Conservation (phyloP, 2,888 invertebrate genomes). For the Synergus gifuensis region DNA sequence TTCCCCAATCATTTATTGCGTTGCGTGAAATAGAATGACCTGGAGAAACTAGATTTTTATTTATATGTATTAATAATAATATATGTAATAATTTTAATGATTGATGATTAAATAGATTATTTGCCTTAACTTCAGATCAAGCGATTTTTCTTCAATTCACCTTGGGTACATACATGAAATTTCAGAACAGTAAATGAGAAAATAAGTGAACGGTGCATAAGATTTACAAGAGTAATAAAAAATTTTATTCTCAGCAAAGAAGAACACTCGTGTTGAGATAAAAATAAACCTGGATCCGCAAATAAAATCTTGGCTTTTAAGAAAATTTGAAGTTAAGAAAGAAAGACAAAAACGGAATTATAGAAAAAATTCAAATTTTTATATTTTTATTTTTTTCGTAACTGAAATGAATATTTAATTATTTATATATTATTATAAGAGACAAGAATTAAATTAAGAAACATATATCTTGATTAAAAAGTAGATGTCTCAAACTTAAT, state of each 20-base stretch:
- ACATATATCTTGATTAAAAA: neutral
- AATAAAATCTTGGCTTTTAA: neutral
- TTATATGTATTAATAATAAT: no score
- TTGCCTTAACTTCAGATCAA: neutral
- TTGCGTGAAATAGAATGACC: no score
- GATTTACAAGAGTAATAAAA: slow-evolving; percentile 27
- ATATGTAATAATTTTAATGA: neutral
- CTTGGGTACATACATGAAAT: neutral
- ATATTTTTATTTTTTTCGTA: no score
- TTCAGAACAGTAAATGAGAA: neutral
- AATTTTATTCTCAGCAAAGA: slow-evolving; percentile 9
- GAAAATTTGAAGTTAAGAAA: neutral
- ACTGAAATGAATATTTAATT: neutral
- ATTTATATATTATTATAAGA: neutral
- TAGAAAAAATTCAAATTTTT: no score
- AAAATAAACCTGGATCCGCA: slow-evolving; percentile 26
- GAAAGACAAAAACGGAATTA: no score
- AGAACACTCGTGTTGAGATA: neutral
- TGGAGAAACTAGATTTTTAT: no score
- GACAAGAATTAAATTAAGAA: neutral
- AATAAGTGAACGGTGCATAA: slow-evolving; percentile 28
- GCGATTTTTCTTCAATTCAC: neutral
- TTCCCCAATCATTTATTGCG: no score
- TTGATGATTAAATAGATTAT: neutral
- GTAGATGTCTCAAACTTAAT: slow-evolving; percentile 34